Evolutionary conservation across 2,113 vertebrate genomes (phyloP).

Genomic region (Paralichthys olivaceus): DNA sequence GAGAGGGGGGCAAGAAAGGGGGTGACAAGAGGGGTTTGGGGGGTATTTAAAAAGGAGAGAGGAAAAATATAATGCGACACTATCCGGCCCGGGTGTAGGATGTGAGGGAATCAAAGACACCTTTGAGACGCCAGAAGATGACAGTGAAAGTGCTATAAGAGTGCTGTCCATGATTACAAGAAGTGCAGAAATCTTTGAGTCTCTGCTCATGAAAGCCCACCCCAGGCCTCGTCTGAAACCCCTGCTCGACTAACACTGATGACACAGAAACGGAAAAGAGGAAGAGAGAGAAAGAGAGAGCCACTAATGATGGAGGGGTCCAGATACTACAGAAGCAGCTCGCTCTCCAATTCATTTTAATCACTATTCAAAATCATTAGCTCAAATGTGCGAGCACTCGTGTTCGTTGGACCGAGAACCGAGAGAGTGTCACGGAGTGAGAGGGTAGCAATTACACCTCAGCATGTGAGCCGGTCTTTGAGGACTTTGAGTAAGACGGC

Average conservation of each 20-base stretch:
- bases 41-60: conserved; percentile 25
- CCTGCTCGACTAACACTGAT: conserved; percentile 67
- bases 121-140: conserved; percentile 80
- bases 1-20: conserved; percentile 31
- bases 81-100: conserved; percentile 68
- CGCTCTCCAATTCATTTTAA: conserved; percentile 80
- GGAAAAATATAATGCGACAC: conserved; percentile 70
- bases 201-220: conserved; percentile 78
- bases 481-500: conserved; percentile 61
- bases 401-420: conserved; percentile 57
- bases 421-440: conserved; percentile 54
- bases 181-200: conserved; percentile 81
- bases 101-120: conserved; percentile 81
- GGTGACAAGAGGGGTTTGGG: conserved; percentile 5
- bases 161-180: conserved; percentile 85
- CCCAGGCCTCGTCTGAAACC: conserved; percentile 75
- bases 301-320: conserved; percentile 80
- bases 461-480: conserved; percentile 60
- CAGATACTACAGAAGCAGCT: conserved; percentile 66
- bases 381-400: conserved; percentile 61
- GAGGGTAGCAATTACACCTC: conserved; percentile 74
- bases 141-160: conserved; percentile 75
- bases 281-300: conserved; percentile 49
- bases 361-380: conserved; percentile 82
- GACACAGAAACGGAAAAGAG: conserved; percentile 59